A percentile compares a stretch with the other conserved stretches of the same genome.
phyloP scores from a whole-genome alignment of 2,797 vertebrate species.

The Champsocephalus esox region DNA sequence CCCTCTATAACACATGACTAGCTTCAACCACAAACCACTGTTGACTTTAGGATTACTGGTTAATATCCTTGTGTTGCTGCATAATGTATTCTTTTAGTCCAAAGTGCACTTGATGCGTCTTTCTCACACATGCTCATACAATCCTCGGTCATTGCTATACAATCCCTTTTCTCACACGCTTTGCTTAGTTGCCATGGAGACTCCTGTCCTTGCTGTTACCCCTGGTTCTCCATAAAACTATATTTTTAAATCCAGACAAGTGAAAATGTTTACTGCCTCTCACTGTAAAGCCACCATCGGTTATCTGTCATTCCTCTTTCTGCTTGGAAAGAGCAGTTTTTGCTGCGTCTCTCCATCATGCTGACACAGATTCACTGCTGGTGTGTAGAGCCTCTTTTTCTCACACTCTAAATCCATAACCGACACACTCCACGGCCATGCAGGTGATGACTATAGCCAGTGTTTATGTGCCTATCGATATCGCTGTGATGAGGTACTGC shows the following conservation, averaged over 20 bases:
- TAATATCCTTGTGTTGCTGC: background rate
- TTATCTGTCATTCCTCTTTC: background rate
- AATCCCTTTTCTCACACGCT: constrained; percentile 59
- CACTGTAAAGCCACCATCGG: constrained; percentile 24
- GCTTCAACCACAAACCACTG: background rate
- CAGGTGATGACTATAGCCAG: constrained; percentile 40
- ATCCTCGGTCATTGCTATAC: constrained; percentile 49
- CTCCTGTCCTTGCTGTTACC: constrained; percentile 54
- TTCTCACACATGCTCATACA: background rate
- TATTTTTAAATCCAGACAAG: constrained; percentile 33
- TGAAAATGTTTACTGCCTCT: constrained; percentile 32
- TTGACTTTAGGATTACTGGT: background rate
- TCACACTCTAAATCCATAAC: constrained; percentile 46
- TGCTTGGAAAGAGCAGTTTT: constrained; percentile 32
- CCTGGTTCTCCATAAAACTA: constrained; percentile 47
- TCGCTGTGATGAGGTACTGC: constrained; percentile 49
- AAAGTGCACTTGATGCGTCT: constrained; percentile 22
- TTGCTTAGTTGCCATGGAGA: constrained; percentile 80
- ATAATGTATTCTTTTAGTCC: constrained; percentile 24
- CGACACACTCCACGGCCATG: constrained; percentile 29
- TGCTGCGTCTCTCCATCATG: constrained; percentile 32
- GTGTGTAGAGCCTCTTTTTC: constrained; percentile 25
- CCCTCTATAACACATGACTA: no score
- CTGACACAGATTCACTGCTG: constrained; percentile 32
- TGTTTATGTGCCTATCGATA: constrained; percentile 65